Evolutionary conservation across 2,888 invertebrate species (phyloP).

Genomic region (Coenonympha arcania): DNA sequence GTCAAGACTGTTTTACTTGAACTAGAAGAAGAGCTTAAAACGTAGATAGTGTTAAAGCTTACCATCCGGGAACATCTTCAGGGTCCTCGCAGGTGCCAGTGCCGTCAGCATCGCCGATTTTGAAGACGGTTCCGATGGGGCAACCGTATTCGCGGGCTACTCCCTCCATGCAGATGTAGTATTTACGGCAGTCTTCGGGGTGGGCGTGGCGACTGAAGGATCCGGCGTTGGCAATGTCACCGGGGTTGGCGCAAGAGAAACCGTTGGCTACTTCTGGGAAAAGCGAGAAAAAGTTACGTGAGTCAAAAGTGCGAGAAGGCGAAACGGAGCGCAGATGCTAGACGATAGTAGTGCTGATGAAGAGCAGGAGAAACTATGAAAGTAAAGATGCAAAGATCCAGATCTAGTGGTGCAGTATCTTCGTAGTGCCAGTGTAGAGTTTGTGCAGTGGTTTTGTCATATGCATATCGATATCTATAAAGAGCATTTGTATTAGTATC

Average conservation of each 20-base stretch:
- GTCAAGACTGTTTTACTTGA: constrained; percentile 51
- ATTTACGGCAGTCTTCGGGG: constrained; percentile 95
- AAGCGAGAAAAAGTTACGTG: constrained; percentile 18
- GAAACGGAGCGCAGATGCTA: constrained; percentile 32
- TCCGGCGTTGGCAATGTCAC: constrained; percentile 86
- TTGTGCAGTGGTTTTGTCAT: not conserved
- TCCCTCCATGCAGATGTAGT: constrained; percentile 94
- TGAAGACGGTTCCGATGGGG: constrained; percentile 96
- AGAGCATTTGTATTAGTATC: not conserved
- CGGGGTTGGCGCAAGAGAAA: constrained; percentile 87
- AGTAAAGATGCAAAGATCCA: constrained; percentile 3
- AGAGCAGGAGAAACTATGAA: not conserved
- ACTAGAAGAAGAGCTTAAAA: constrained; percentile 36
- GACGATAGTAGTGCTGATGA: constrained; percentile 1
- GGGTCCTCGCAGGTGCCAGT: constrained; percentile 95
- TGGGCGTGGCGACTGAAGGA: constrained; percentile 96
- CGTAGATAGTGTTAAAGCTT: constrained; percentile 18
- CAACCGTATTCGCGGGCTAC: constrained; percentile 95
- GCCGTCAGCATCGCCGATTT: constrained; percentile 92
- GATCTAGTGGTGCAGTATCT: not conserved
- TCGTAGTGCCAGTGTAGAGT: not conserved
- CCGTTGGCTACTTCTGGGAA: constrained; percentile 90
- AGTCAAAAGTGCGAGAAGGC: constrained; percentile 45
- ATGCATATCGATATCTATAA: not conserved
- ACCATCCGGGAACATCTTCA: constrained; percentile 95